These are phyloP conservation scores for Salvelinus sp. DNA, from an alignment of 2,113 vertebrate genomes.

Conservation along the genomic window DNA sequence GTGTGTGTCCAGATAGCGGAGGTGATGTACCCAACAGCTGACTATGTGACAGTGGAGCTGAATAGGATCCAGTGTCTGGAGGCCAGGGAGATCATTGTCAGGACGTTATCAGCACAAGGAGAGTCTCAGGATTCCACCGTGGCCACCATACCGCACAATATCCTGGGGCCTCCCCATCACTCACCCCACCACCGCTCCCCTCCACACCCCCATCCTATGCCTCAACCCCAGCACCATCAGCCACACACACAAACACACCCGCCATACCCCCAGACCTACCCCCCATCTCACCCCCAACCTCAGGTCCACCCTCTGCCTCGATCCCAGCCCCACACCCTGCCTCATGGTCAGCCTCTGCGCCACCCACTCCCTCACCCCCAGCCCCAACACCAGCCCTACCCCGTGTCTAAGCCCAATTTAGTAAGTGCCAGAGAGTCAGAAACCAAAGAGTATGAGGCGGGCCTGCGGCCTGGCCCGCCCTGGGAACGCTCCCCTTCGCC, in stretches of 20 bases:
- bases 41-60: slow-evolving; percentile 82
- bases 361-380: slow-evolving; percentile 74
- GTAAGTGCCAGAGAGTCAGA: slow-evolving; percentile 88
- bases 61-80: slow-evolving; percentile 84
- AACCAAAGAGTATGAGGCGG: slow-evolving; percentile 90
- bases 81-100: slow-evolving; percentile 84
- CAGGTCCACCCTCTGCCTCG: slow-evolving; percentile 29
- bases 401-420: slow-evolving; percentile 83
- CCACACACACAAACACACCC: slow-evolving; percentile 36
- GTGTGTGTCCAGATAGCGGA: slow-evolving; percentile 83
- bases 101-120: slow-evolving; percentile 91
- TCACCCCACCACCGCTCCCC: slow-evolving; percentile 68
- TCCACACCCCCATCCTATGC: slow-evolving; percentile 61
- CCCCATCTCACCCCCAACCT: slow-evolving; percentile 26
- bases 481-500: slow-evolving; percentile 84
- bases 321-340: slow-evolving; percentile 61
- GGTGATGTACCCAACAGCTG: slow-evolving; percentile 84
- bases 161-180: slow-evolving; percentile 84
- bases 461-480: slow-evolving; percentile 69
- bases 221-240: slow-evolving; percentile 54
- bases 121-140: slow-evolving; percentile 87
- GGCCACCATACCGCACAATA: slow-evolving; percentile 82
- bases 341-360: slow-evolving; percentile 58
- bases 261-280: slow-evolving; percentile 38
- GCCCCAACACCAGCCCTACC: slow-evolving; percentile 74